Conservation (phyloP, 2,797 vertebrate genomes). For the Masticophis lateralis region DNA sequence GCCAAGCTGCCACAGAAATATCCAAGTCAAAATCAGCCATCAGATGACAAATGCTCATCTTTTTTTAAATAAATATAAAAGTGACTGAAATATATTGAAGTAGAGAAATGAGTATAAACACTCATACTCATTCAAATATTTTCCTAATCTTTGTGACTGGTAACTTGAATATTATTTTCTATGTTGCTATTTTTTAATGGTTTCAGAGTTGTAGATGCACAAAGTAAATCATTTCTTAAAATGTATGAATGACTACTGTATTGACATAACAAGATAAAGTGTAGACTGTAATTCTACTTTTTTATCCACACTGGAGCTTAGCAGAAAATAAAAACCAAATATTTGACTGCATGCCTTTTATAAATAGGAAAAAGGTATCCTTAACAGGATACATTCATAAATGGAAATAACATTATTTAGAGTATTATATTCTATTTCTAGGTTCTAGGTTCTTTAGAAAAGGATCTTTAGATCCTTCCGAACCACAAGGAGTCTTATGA, state of each 20-base stretch:
- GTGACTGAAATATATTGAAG: not conserved
- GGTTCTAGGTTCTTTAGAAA: not conserved
- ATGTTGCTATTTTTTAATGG: not conserved
- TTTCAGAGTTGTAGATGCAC: conserved; percentile 2
- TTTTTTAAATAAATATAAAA: not conserved
- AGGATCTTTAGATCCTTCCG: not conserved
- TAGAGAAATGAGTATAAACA: not conserved
- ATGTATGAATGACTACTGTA: not conserved
- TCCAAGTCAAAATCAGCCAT: not conserved
- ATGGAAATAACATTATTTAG: not conserved
- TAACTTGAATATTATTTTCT: not conserved
- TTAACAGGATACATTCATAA: not conserved
- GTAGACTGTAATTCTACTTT: not conserved
- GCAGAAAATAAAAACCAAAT: not conserved
- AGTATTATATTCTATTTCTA: not conserved
- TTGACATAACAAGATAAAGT: not conserved
- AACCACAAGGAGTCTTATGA: not conserved
- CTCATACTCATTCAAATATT: not conserved
- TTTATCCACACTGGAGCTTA: not conserved
- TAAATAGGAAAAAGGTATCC: not conserved
- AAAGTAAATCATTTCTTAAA: conserved; percentile 3
- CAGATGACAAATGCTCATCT: not conserved
- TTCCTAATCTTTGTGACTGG: conserved; percentile 5
- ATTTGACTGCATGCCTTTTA: not conserved
- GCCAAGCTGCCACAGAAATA: not conserved